phyloP scores from a whole-genome alignment of 2,888 invertebrate species.

The Coenonympha arcania region DNA sequence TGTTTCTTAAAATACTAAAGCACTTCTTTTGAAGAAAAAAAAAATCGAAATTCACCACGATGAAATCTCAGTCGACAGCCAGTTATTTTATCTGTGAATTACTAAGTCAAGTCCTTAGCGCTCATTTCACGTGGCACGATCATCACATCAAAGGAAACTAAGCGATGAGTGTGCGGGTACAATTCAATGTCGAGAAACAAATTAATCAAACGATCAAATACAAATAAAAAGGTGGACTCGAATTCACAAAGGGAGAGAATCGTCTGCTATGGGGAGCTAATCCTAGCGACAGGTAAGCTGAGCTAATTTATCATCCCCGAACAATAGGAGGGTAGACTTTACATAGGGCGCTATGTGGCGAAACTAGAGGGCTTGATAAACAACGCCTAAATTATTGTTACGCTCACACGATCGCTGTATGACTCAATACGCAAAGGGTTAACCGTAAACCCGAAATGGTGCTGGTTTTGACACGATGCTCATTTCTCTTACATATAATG shows the following conservation, averaged over 20 bases:
- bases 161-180: slow-evolving; percentile 16
- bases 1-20: no score
- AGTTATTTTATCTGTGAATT: no score
- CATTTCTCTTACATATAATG: not conserved
- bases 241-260: slow-evolving; percentile 52
- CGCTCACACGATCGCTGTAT: slow-evolving; percentile 12
- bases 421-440: slow-evolving; percentile 15
- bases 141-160: slow-evolving; percentile 6
- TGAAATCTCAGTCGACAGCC: no score
- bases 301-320: slow-evolving; percentile 70
- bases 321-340: slow-evolving; percentile 53
- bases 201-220: slow-evolving; percentile 63
- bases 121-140: no score
- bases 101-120: no score
- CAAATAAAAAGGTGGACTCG: slow-evolving; percentile 62
- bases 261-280: slow-evolving; percentile 53
- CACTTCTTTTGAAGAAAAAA: no score
- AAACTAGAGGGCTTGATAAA: slow-evolving; percentile 52
- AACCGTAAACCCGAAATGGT: not conserved
- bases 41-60: no score
- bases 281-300: slow-evolving; percentile 69
- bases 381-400: slow-evolving; percentile 40
- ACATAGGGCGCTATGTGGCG: slow-evolving; percentile 33
- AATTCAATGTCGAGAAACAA: slow-evolving; percentile 46
- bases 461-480: not conserved